Evolutionary conservation across 2,888 invertebrate species (phyloP).

Genomic region (Tholera decimalis): DNA sequence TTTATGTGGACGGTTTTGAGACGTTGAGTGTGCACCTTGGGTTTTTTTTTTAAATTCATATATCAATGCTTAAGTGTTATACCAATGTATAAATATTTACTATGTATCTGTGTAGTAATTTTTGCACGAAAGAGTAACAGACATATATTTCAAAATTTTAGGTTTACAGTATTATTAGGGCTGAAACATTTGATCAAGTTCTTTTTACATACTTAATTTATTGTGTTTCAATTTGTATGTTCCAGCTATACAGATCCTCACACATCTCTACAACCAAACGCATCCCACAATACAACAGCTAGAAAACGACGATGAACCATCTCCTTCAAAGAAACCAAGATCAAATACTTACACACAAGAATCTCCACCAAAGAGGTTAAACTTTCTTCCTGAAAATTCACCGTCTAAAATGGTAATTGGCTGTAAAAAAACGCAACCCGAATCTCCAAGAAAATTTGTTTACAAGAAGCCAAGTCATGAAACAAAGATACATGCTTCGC

Average conservation of each 20-base stretch:
- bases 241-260: constrained; percentile 92
- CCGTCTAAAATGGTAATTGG: constrained; percentile 1
- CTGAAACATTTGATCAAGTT: background rate
- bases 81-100: too few relatives aligned
- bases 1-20: too few relatives aligned
- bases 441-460: constrained; percentile 21
- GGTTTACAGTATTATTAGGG: background rate
- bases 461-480: constrained; percentile 8
- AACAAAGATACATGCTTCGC: background rate
- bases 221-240: too few relatives aligned
- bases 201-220: background rate
- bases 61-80: too few relatives aligned
- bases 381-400: constrained; percentile 33
- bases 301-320: constrained; percentile 70
- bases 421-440: constrained; percentile 4
- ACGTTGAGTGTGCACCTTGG: too few relatives aligned
- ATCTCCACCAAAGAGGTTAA: constrained; percentile 36
- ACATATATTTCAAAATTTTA: too few relatives aligned
- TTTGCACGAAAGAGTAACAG: too few relatives aligned
- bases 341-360: constrained; percentile 21
- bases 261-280: constrained; percentile 93
- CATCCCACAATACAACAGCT: constrained; percentile 91
- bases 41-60: too few relatives aligned
- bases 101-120: too few relatives aligned
- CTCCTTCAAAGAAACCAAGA: constrained; percentile 77